Evolutionary conservation across 1,140 invertebrate genomes (phyloP).

Genomic region (Drosophila paulistorum): DNA sequence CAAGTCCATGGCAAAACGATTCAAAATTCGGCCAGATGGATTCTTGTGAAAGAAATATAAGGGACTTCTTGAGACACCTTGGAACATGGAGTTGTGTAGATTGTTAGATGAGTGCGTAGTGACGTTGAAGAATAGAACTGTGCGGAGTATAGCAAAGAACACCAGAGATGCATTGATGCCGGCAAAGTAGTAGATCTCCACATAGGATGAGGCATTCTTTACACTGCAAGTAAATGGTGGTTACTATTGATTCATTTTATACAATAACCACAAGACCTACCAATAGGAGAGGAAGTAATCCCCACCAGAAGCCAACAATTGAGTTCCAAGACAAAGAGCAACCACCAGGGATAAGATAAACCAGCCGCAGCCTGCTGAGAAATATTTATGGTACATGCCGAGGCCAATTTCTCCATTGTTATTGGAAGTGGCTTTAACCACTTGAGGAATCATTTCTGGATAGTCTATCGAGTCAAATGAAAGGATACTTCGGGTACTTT

Average conservation of each 20-base stretch:
- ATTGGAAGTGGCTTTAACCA: constrained; percentile 3
- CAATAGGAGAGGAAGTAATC: constrained; percentile 56
- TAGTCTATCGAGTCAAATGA: constrained; percentile 30
- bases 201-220: constrained; percentile 38
- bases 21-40: constrained; percentile 89
- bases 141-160: constrained; percentile 54
- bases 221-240: constrained; percentile 35
- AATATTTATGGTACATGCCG: constrained; percentile 47
- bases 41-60: constrained; percentile 93
- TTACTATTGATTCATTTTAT: not conserved
- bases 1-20: constrained; percentile 91
- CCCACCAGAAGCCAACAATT: constrained; percentile 41
- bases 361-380: constrained; percentile 44
- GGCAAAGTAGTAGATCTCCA: constrained; percentile 62
- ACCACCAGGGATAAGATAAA: constrained; percentile 30
- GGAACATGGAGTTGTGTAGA: constrained; percentile 62
- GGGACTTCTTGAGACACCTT: constrained; percentile 83
- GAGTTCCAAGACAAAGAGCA: constrained; percentile 47
- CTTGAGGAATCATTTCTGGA: constrained; percentile 25
- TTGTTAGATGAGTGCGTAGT: constrained; percentile 55
- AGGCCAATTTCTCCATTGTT: constrained; percentile 38
- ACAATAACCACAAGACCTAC: constrained; percentile 26
- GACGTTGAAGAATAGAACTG: constrained; percentile 60
- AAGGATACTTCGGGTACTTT: constrained; percentile 35
- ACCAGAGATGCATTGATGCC: constrained; percentile 62